Base-by-base conservation (phyloP, 2,113 vertebrate species). In the Oxyura jamaicensis region DNA sequence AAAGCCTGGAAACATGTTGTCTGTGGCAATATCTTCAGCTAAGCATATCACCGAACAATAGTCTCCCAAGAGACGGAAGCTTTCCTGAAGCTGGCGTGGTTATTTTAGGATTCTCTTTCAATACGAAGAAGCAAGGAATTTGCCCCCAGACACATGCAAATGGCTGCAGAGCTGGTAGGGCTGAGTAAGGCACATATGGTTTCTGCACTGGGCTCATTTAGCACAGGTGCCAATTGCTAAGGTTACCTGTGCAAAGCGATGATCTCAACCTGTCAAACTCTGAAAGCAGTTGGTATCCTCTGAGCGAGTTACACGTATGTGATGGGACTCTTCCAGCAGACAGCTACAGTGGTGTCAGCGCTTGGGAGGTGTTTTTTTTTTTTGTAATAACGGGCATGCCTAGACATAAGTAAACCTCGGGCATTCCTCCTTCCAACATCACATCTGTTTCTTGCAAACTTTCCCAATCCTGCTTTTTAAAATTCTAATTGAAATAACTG, bases 41-140 rank as follows among this genome's bases (percentile, higher is more conserved):
- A 95, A 95, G 86, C 92, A 89, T 92, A 93, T 97, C 95, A 95
- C 94, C 60, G 92, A 95, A 97, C 96, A 96, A 96, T 97, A 95
- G 94, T 79, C 83, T 96, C 96, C 96, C 95, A 84, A 95, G 95
- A 92, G 96, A 97, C 60, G 15, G 86, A 93, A 96, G 80, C 86
- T 93, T 77, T 96, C 95, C 95, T 97, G 96, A 96, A 96, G 91
- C 95, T 93, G 88, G 65, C 29, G 2, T 86, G 83, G 88, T 95
- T 96, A 93, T 95, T 95, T 96, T 95, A 72, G 91, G 92, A 92
- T 91, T 92, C 92, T 95, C 91, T 96, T 96, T 92, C 96, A 93
- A 86, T 92, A 97, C 7, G 12, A 84, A 88, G 94, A 3, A 92
- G 91, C 25, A 46, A 95, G 66, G 95, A 96, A 95, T 96, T 92